Evolutionary conservation across 1,140 invertebrate genomes (phyloP), one percentile per base, ranked within the genome.

Genomic region (Ceratina calcarata): DNA sequence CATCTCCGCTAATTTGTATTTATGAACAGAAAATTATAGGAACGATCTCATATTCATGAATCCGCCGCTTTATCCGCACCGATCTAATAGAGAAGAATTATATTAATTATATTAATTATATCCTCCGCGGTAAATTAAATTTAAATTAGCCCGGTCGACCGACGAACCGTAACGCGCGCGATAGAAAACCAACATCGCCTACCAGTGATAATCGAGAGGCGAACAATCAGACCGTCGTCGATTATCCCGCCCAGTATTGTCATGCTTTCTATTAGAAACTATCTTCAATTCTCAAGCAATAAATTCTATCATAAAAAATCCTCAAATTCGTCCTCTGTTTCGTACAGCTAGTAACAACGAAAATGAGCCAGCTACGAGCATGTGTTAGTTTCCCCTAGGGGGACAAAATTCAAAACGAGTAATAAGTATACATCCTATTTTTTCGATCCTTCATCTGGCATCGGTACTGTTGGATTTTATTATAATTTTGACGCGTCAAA

Each of bases 31-130:
- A 37, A 55, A 71, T 78, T 72, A 72, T 71, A 71, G 51, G 60
- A 78, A 78, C 68, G 13, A 18, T 71, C 27, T 78, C 55, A 71
- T 78, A 78, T 78, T 78, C 76, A 78, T 78, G 76, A 78, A 27
- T 22, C 15, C 10, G 49, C 27, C 49, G 57, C 15, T 32, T 62
- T 78, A 78, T 78, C 68, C 15, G 20, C 27, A 15, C 8, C 22
- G 49, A 72, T 78, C 68, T 78, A 78, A 78, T 72, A 78, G 60
- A 71, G 68, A 78, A 64, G 60, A 71, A 64, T 78, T 78, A 78
- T 72, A 78, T 70, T 62, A 71, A 78, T 78, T 72, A 78, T 78
- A 78, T 72, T 78, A 78, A 72, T 78, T 78, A 72, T 55, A 78
- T 55, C 60, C 76, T 61, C 15, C 20, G 18, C 16, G 60, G 68